Base-by-base conservation (phyloP, 2,113 vertebrate species). In the Catagonus wagneri region DNA sequence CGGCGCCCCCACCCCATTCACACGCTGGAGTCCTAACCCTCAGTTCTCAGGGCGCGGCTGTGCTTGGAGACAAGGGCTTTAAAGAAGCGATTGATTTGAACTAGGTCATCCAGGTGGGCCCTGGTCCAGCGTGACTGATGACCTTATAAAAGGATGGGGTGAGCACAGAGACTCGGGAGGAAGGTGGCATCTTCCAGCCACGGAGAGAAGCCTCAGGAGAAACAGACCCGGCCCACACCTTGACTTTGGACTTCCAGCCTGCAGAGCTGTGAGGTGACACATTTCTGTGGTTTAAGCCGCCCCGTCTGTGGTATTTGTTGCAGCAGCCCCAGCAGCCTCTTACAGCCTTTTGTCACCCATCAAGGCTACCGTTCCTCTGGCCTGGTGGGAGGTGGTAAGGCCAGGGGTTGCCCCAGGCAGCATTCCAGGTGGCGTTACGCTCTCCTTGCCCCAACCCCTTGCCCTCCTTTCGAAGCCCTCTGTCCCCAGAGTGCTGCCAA, bases 401-500 rank as follows among this genome's bases (percentile, higher is more conserved):
- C 16, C 8, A 23, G 39, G n/a, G 23, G 13, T 19, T 36, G 29
- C 1, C 6, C 34, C 27, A 6, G n/a, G 34, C 25, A 78, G 25
- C 1, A 13, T 14, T 52, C 65, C 32, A 3, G 1, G 11, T 17
- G 6, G 19, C 0, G 17, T 34, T 25, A 1, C 23, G 36, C 7
- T 12, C 7, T 83, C 52, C 13, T 34, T 25, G 16, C 50, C 23
- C 15, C 22, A 36, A 34, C 16, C 20, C 13, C 19, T 29, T 32
- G 22, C 13, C n/a, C 29, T 80, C 54, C 61, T 63, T 78, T 93
- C 54, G 75, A 76, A 80, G 29, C 7, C 8, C 7, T 17, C 16
- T 1, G 17, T 39, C 29, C 25, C 10, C 0, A 0, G 4, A 29
- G 6, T 34, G 2, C 16, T 6, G 1, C 63, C 1, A 1, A n/a